Conservation (phyloP, 2,113 vertebrate species). For the Bos indicus region DNA sequence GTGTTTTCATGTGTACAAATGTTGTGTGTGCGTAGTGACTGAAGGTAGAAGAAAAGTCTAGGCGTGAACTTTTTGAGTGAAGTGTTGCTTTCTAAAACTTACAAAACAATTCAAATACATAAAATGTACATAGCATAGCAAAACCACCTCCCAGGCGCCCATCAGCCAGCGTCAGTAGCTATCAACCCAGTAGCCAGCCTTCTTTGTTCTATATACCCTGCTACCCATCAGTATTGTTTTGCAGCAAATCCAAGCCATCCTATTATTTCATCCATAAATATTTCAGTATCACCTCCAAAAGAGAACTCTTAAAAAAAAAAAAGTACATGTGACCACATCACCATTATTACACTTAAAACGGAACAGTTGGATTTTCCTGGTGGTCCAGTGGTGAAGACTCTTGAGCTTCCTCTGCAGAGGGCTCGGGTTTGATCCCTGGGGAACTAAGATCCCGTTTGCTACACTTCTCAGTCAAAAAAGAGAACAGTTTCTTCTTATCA, state of each 20-base stretch:
- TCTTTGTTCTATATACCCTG: accelerated
- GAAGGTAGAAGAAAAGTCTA: not conserved
- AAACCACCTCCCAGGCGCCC: accelerated
- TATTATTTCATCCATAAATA: accelerated
- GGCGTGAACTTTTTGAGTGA: not conserved
- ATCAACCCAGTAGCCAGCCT: accelerated
- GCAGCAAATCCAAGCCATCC: not conserved
- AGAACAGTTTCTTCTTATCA: not conserved
- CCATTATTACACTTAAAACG: not conserved
- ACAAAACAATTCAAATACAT: not conserved
- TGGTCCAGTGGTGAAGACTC: not conserved
- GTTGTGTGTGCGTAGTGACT: too few relatives aligned
- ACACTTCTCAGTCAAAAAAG: not conserved
- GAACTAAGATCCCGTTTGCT: not conserved
- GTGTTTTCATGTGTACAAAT: not conserved
- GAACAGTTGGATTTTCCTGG: not conserved
- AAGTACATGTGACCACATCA: not conserved
- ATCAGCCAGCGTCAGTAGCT: accelerated
- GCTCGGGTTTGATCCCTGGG: not conserved
- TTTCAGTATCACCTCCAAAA: not conserved
- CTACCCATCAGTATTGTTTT: not conserved
- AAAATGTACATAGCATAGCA: accelerated
- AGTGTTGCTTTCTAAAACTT: not conserved
- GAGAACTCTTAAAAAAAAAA: not conserved
- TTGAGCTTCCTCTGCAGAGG: not conserved